Conservation (phyloP, 2,888 invertebrate species). For the Phengaris alcon region DNA sequence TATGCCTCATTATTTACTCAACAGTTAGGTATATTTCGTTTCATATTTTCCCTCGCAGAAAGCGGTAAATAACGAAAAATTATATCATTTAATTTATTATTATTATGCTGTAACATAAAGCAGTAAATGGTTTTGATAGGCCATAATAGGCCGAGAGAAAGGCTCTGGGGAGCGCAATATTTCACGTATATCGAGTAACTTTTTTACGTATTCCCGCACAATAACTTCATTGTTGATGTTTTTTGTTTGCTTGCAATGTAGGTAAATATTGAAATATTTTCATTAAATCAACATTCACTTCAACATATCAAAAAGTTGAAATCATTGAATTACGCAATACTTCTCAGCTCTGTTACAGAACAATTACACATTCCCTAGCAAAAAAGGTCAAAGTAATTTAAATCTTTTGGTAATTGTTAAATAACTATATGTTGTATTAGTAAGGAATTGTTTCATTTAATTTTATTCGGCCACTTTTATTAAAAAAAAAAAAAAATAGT, state of each 20-base stretch:
- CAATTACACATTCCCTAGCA: no score
- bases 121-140: slow-evolving; percentile 25
- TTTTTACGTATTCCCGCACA: neutral
- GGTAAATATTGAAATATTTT: neutral
- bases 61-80: neutral
- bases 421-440: no score
- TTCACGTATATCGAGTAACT: slow-evolving; percentile 23
- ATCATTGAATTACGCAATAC: no score
- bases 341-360: no score
- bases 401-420: no score
- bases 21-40: neutral
- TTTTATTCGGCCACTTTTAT: no score
- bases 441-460: no score
- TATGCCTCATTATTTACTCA: neutral
- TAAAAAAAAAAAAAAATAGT: no score
- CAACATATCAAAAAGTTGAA: neutral
- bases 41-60: neutral
- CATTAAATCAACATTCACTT: neutral
- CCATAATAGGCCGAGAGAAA: slow-evolving; percentile 18
- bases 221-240: neutral
- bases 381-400: no score
- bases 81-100: slow-evolving; percentile 10
- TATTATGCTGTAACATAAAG: slow-evolving; percentile 17
- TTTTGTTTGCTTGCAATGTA: neutral
- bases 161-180: slow-evolving; percentile 7